Percentiles rank a stretch among this genome's conserved stretches.
phyloP scores from a whole-genome alignment of 2,113 vertebrate genomes.

The Erinaceus europaeus region DNA sequence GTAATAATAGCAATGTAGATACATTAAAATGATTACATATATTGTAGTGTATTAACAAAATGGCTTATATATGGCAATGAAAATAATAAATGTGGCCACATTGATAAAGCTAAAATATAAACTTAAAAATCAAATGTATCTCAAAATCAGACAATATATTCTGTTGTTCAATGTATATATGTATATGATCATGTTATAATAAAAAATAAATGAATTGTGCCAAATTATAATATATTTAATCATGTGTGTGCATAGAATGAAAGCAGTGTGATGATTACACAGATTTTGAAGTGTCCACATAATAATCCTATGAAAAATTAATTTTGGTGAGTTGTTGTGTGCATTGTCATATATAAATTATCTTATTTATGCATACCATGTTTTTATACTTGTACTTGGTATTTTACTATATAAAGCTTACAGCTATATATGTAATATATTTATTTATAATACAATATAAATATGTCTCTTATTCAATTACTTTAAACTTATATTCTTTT shows the following conservation, averaged over 20 bases:
- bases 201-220: not conserved
- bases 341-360: not conserved
- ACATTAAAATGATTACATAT: not conserved
- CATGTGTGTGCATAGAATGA: not conserved
- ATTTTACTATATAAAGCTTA: not conserved
- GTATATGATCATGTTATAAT: too few species aligned
- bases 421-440: not conserved
- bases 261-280: not conserved
- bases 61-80: not conserved
- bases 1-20: not conserved
- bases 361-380: not conserved
- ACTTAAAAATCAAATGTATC: not conserved
- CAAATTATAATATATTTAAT: not conserved
- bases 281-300: not conserved
- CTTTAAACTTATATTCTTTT: not conserved
- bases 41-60: not conserved
- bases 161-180: not conserved
- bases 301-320: not conserved
- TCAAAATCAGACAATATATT: not conserved
- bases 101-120: not conserved
- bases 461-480: not conserved
- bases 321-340: not conserved
- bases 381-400: not conserved
- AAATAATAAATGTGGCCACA: not conserved
- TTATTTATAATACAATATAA: not conserved